These are phyloP conservation scores for Samia ricini DNA, from an alignment of 1,140 invertebrate genomes.

Conservation along the genomic window DNA sequence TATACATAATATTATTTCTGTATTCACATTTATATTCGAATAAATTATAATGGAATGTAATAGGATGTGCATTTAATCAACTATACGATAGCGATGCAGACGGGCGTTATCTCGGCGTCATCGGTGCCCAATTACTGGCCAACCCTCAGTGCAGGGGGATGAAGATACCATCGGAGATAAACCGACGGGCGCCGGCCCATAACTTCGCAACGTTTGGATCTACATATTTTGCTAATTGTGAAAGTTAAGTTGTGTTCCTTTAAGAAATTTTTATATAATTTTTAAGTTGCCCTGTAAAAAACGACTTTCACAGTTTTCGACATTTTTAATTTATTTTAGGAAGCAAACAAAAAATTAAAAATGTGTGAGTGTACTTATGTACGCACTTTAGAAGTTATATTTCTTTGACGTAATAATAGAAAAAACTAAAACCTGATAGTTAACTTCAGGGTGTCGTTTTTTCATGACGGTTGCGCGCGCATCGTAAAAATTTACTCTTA, in stretches of 20 bases:
- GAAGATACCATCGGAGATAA: conserved; percentile 13
- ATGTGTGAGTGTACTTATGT: too few species aligned
- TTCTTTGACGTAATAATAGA: too few species aligned
- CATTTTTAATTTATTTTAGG: too few species aligned
- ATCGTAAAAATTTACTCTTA: too few species aligned
- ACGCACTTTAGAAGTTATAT: too few species aligned
- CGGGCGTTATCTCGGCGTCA: conserved; percentile 9
- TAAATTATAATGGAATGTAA: background rate
- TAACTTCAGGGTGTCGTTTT: too few species aligned
- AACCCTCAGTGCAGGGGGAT: conserved; percentile 2
- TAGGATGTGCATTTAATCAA: conserved; percentile 12
- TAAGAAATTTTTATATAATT: too few species aligned
- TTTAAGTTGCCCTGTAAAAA: too few species aligned
- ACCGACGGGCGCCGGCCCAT: background rate
- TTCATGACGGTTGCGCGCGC: too few species aligned
- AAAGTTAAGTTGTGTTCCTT: background rate
- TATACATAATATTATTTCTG: background rate
- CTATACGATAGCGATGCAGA: conserved; percentile 3
- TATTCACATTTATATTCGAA: background rate
- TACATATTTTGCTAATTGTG: conserved; percentile 4
- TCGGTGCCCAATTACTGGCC: conserved; percentile 14
- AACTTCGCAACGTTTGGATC: background rate
- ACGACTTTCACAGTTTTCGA: too few species aligned
- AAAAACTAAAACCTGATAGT: too few species aligned
- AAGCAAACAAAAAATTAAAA: too few species aligned